Evolutionary conservation across 2,888 invertebrate species (phyloP).

Genomic region (Odontomyia ornata): DNA sequence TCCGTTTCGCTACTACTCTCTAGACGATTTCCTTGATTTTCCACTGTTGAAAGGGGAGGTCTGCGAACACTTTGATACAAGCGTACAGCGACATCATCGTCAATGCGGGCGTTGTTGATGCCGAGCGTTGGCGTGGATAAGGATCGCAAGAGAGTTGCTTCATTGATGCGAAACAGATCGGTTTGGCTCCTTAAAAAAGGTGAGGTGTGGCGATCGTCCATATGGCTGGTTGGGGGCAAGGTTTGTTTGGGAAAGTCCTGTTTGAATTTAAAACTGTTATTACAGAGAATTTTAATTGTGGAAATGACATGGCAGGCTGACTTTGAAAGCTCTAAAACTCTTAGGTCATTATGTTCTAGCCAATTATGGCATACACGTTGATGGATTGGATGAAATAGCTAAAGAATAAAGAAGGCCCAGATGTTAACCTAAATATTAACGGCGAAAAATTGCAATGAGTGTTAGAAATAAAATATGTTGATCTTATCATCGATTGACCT

Average conservation of each 20-base stretch:
- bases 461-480: no score
- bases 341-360: neutral
- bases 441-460: no score
- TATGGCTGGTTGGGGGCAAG: neutral
- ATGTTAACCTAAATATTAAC: no score
- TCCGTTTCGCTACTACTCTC: neutral
- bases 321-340: neutral
- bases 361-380: no score
- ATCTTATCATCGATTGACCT: no score
- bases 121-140: neutral
- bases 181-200: neutral
- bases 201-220: neutral
- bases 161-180: neutral
- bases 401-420: no score
- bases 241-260: neutral
- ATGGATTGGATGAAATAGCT: no score
- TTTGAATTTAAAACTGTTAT: neutral
- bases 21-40: neutral
- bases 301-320: neutral
- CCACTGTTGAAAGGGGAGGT: neutral
- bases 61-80: constrained; percentile 41
- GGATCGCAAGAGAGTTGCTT: neutral
- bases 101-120: neutral
- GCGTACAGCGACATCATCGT: constrained; percentile 22
- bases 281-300: no score